Base-by-base conservation (phyloP, 2,888 invertebrate species). In the Drosophila buzzatii region DNA sequence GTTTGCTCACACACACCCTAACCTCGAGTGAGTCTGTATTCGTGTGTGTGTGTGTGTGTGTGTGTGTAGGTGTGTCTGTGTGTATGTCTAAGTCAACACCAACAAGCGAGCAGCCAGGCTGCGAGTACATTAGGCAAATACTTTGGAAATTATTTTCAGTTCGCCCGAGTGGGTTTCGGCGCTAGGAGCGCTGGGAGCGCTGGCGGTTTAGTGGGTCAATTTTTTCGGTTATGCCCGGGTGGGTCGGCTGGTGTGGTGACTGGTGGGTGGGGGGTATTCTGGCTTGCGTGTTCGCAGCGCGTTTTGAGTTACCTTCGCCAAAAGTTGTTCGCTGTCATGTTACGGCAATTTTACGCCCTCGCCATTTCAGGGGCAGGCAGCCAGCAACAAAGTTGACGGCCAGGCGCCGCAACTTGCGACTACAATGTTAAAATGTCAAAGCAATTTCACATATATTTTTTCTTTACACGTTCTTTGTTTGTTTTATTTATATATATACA, bases 261-360 rank as follows among this genome's bases (percentile, higher is more conserved):
- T 23, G 23, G 4, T 23, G 23, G 35, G 45, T 20, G 12, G 14
- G 27, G 27, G 23, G 68, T 27, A 6, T 27, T 27, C 23, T 2
- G 10, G 47, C 74, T 83, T 85, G 85, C 85, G 85, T 85, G 85
- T 78, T 83, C 59, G 79, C 70, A 58, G 70, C 79, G 75, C 88
- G 80, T 85, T 85, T 85, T 88, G 77, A 83, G 82, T 77, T 88
- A 85, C 88, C 85, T 88, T 81, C 71, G 58, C 80, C 81, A 81
- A 55, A 55, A 83, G 85, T 81, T 85, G 88, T 85, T 79, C 88
- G 82, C 85, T 85, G 85, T 85, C 85, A 85, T 85, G 85, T 85
- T 83, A 85, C 84, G 86, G 85, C 85, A 85, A 85, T 85, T 85
- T 88, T 88, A 88, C 88, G 85, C 85, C 85, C 85, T 77, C 76